Evolutionary conservation across 37 sponge, comb jelly and placozoan species (phyloP), one percentile per base, ranked within the genome.

Genomic region (Hormiphora californensis): DNA sequence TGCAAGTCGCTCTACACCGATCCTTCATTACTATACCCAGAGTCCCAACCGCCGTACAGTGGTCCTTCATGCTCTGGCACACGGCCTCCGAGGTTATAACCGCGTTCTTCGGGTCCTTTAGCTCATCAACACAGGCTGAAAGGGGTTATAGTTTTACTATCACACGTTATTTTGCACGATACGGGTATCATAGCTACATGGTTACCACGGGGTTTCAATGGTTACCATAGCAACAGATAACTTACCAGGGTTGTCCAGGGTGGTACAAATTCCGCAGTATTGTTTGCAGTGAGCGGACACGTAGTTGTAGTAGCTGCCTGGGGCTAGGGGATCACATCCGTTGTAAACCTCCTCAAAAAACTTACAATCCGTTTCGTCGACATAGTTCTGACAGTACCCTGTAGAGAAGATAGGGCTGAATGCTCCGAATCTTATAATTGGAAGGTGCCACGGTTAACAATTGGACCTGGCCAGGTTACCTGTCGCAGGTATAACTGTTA

Each of bases 201-300:
- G n/a, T n/a, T n/a, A n/a, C n/a, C n/a, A n/a, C n/a, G n/a, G n/a
- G n/a, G n/a, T n/a, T n/a, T n/a, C n/a, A n/a, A n/a, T n/a, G n/a
- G n/a, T n/a, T n/a, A n/a, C n/a, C n/a, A n/a, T n/a, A n/a, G n/a
- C n/a, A n/a, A n/a, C n/a, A n/a, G n/a, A n/a, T n/a, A n/a, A n/a
- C n/a, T n/a, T n/a, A 57, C 61, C 61, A 28, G 61, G 61, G 27
- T 57, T 57, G n/a, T 57, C 61, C 61, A 19, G 17, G n/a, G 61
- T 23, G 27, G 17, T 57, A 30, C 61, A 57, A 57, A 57, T 57
- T 4, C 61, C 61, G 23, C 61, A 57, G 61, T 28, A 57, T 30
- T 57, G n/a, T 30, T 57, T 57, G 61, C 61, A 57, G 61, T 57
- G n/a, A 28, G 61, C 9, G 61, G 61, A 57, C 7, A 57, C 61